Base-by-base conservation (phyloP, 2,113 vertebrate genomes). In the Scomber colias region DNA sequence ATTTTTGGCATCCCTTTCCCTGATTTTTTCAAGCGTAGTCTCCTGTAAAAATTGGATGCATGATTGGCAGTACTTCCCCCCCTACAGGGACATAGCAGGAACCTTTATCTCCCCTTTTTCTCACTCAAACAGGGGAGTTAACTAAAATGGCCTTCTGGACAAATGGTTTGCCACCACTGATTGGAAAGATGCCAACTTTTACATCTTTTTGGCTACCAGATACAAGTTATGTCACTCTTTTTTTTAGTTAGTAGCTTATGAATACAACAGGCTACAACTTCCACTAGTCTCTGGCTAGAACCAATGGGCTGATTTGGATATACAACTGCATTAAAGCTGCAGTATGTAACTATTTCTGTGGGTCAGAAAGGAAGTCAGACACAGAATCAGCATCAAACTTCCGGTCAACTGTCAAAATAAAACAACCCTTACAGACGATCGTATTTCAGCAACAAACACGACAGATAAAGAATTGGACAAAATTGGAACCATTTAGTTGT, bases 101-200 rank as follows among this genome's bases (percentile, higher is more conserved):
- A 50, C 19, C 63, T 62, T 15, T 51, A 12, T 65, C n/a, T 55
- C 67, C 17, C 67, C 27, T 49, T 57, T 61, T 54, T 85, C 71
- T 44, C 31, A 67, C 59, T 80, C 59, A 77, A 64, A 72, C 45
- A 49, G 55, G 57, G 50, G 40, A 72, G 57, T 82, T 44, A 12
- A 51, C 45, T 79, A 30, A 76, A 73, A 77, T 48, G 19, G 57
- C 30, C 24, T 54, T 40, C 62, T 65, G 57, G 71, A 75, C 8
- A 75, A 75, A 72, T 76, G 44, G 15, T 79, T 82, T 69, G 3
- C 60, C 55, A 80, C 12, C 16, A 60, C 54, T 10, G 17, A 46
- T 67, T 61, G 31, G 30, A 79, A 70, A 48, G 27, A 75, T 63
- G 49, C 21, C 61, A 69, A 61, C 66, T 61, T 55, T 51, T 45